These are phyloP conservation scores for Lepidonotus clava DNA, from an alignment of 2,888 invertebrate species.

Conservation along the genomic window DNA sequence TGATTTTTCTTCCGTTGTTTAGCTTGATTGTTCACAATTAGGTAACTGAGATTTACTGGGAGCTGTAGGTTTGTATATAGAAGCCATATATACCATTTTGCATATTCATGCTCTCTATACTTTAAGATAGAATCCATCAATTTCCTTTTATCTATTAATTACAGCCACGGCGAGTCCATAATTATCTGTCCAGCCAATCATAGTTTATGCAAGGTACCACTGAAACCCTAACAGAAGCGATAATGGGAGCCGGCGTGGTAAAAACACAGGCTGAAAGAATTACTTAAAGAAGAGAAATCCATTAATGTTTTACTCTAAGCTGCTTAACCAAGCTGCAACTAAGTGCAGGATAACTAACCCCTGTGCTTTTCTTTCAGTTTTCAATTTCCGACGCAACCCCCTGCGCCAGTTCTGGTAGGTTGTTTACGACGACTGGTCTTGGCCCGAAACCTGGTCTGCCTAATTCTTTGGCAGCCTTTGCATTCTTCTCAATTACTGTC, in stretches of 20 bases:
- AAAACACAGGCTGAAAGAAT: background rate
- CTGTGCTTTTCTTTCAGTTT: too few relatives aligned
- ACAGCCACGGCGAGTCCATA: background rate
- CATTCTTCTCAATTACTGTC: too few relatives aligned
- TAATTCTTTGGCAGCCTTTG: too few relatives aligned
- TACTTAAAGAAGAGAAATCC: conserved; percentile 8
- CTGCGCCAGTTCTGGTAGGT: too few relatives aligned
- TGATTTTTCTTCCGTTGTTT: too few relatives aligned
- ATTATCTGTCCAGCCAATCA: background rate
- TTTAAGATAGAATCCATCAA: conserved; percentile 10
- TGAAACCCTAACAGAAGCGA: conserved; percentile 1
- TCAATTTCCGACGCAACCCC: background rate
- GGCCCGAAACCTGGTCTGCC: too few relatives aligned
- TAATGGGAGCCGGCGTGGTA: background rate
- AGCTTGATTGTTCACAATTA: too few relatives aligned
- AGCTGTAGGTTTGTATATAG: background rate
- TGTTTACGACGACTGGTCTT: too few relatives aligned
- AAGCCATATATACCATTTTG: background rate
- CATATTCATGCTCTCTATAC: background rate
- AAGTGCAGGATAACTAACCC: background rate
- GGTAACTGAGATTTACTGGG: too few relatives aligned
- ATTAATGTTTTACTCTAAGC: conserved; percentile 9
- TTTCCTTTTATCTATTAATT: conserved; percentile 6
- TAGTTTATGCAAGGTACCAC: background rate
- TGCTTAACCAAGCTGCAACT: background rate